Evolutionary conservation across 2,797 vertebrate species (phyloP).

Genomic region (Chloroceryle amazona): DNA sequence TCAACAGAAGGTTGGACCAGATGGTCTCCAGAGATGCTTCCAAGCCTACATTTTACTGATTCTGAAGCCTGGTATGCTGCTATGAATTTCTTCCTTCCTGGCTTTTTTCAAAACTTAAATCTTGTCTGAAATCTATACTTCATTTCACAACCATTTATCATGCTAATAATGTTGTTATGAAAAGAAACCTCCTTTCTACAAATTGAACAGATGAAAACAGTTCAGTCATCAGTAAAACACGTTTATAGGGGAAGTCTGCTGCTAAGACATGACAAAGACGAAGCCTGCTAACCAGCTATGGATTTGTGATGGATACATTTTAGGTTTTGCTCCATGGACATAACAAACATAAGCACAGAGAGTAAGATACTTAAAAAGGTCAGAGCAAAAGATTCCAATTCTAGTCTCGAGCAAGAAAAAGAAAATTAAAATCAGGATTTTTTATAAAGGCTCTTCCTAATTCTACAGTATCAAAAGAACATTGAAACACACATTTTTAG

Average conservation of each 20-base stretch:
- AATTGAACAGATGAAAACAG: not conserved
- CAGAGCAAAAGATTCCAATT: not conserved
- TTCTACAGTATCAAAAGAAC: not conserved
- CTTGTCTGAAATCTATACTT: not conserved
- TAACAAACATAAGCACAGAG: not conserved
- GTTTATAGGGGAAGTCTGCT: not conserved
- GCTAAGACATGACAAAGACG: not conserved
- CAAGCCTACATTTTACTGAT: not conserved
- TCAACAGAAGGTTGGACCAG: constrained; percentile 50
- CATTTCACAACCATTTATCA: not conserved
- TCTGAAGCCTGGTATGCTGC: not conserved
- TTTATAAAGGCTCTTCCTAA: not conserved
- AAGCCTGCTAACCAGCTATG: not conserved
- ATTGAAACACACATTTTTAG: not conserved
- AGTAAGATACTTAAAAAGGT: not conserved
- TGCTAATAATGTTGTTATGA: not conserved
- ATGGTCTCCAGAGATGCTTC: constrained; percentile 32
- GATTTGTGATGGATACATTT: not conserved
- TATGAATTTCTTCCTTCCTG: not conserved
- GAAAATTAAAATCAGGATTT: not conserved
- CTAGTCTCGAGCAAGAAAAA: not conserved
- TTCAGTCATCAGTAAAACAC: not conserved
- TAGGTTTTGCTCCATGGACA: not conserved
- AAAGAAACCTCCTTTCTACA: not conserved
- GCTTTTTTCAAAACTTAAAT: not conserved